phyloP scores from a whole-genome alignment of 2,888 invertebrate genomes.

The Mesodorylaimus sp. region DNA sequence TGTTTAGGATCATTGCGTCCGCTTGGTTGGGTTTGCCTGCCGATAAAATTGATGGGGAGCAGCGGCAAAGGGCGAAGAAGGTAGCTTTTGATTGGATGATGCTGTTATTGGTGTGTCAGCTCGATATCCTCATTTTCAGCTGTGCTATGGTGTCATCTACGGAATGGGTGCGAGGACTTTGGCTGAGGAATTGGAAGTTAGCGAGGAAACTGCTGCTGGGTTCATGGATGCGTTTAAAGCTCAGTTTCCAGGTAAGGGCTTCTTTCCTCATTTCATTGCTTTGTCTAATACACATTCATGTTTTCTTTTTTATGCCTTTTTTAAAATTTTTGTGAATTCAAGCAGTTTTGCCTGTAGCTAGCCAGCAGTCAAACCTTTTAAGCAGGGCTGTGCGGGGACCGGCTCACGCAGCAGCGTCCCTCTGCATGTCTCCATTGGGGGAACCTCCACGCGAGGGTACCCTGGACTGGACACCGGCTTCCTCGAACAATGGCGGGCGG shows the following conservation, averaged over 20 bases:
- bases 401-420: too few species aligned
- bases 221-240: slow-evolving; percentile 48
- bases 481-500: too few species aligned
- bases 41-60: slow-evolving; percentile 48
- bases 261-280: background rate
- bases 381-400: too few species aligned
- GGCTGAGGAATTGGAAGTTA: slow-evolving; percentile 55
- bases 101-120: slow-evolving; percentile 1
- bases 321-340: slow-evolving; percentile 6
- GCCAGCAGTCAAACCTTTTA: too few species aligned
- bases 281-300: too few species aligned
- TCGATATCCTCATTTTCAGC: slow-evolving; percentile 35
- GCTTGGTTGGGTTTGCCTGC: slow-evolving; percentile 55
- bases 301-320: too few species aligned
- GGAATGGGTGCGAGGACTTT: slow-evolving; percentile 76
- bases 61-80: slow-evolving; percentile 64
- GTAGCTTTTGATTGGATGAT: slow-evolving; percentile 19
- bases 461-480: too few species aligned
- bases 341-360: too few species aligned
- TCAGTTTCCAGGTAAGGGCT: slow-evolving; percentile 52
- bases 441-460: too few species aligned
- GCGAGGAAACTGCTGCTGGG: slow-evolving; percentile 54
- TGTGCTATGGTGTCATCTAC: slow-evolving; percentile 90
- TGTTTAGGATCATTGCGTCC: slow-evolving; percentile 66
- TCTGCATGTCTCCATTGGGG: too few species aligned